Conservation (phyloP, 2,797 vertebrate species). For the Pipistrellus pygmaeus region DNA sequence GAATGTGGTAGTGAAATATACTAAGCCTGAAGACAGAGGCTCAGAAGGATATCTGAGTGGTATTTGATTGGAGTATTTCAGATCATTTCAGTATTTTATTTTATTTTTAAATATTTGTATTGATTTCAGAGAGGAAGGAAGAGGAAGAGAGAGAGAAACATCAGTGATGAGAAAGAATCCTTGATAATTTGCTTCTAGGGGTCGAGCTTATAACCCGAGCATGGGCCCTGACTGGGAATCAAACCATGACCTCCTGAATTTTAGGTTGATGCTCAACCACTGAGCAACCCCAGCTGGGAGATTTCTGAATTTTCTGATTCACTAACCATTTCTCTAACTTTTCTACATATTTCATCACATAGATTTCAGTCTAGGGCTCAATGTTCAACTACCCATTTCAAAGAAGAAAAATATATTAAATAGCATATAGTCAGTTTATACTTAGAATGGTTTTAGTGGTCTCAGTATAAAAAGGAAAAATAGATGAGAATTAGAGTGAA, state of each 20-base stretch:
- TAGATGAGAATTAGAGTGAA: not conserved
- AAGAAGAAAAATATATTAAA: not conserved
- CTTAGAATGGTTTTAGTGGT: not conserved
- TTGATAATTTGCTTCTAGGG: too few relatives aligned
- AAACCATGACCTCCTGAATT: too few relatives aligned
- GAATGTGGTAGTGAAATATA: not conserved
- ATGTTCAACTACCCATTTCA: conserved; percentile 29
- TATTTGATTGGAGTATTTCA: not conserved
- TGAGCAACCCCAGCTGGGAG: too few relatives aligned
- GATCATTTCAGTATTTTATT: not conserved
- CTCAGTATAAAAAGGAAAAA: not conserved
- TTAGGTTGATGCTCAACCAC: too few relatives aligned
- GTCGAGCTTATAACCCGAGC: too few relatives aligned
- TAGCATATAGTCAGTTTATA: not conserved
- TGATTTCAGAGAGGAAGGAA: too few relatives aligned
- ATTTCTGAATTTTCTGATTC: not conserved
- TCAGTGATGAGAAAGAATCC: too few relatives aligned
- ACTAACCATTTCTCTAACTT: not conserved
- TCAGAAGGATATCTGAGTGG: not conserved
- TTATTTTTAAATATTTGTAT: too few relatives aligned
- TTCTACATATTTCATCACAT: not conserved
- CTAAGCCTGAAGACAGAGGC: not conserved
- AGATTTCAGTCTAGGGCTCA: not conserved
- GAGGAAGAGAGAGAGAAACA: too few relatives aligned
- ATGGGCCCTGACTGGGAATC: too few relatives aligned